phyloP scores from a whole-genome alignment of 2,888 invertebrate species.

The Miltochrista miniata region DNA sequence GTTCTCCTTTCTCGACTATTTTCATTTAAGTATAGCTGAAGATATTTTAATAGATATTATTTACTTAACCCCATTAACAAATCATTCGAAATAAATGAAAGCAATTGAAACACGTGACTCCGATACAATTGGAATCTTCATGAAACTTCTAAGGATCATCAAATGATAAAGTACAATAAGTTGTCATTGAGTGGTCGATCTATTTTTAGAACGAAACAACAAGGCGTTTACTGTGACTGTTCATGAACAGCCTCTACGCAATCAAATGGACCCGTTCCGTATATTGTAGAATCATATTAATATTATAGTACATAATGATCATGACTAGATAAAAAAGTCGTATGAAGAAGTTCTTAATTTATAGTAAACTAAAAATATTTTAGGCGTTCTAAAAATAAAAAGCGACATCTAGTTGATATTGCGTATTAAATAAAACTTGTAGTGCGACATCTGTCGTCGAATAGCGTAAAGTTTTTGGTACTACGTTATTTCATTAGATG shows the following conservation, averaged over 20 bases:
- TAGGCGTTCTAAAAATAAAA: background rate
- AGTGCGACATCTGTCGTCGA: slow-evolving; percentile 57
- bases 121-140: slow-evolving; percentile 40
- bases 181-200: slow-evolving; percentile 59
- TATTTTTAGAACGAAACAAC: slow-evolving; percentile 70
- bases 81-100: slow-evolving; percentile 11
- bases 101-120: slow-evolving; percentile 36
- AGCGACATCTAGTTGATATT: slow-evolving; percentile 32
- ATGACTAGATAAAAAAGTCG: background rate
- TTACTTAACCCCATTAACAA: slow-evolving; percentile 10
- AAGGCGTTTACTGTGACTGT: slow-evolving; percentile 46
- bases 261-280: slow-evolving; percentile 72
- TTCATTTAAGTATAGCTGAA: background rate
- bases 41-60: background rate
- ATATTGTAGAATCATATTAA: background rate
- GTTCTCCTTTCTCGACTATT: background rate
- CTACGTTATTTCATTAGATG: slow-evolving; percentile 26
- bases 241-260: slow-evolving; percentile 68
- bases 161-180: slow-evolving; percentile 52
- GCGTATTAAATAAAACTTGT: background rate
- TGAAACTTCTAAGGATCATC: slow-evolving; percentile 42
- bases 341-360: slow-evolving; percentile 4
- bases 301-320: no score
- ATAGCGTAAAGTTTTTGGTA: slow-evolving; percentile 38
- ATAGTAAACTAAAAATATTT: background rate